Evolutionary conservation across 2,113 vertebrate genomes (phyloP).

Genomic region (Prietella phreatophila): DNA sequence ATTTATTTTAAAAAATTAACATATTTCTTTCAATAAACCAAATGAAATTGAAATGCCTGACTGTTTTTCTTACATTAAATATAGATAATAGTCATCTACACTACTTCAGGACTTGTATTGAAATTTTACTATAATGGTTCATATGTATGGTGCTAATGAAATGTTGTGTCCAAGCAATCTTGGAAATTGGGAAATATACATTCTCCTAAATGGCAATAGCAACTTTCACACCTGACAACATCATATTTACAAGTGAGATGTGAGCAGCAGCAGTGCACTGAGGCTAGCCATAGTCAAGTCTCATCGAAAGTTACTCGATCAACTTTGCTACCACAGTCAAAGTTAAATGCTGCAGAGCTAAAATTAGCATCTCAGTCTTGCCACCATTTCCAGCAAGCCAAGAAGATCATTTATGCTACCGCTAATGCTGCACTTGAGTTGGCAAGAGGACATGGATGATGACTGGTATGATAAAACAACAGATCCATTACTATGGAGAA

Average conservation of each 20-base stretch:
- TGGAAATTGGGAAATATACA: neutral
- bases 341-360: neutral
- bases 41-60: slow-evolving; percentile 58
- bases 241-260: neutral
- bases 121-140: neutral
- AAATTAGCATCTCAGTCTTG: neutral
- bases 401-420: neutral
- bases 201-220: neutral
- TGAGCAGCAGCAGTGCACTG: neutral
- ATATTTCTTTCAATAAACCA: slow-evolving; percentile 78
- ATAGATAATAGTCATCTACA: neutral
- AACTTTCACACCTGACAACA: neutral
- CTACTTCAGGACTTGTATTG: neutral
- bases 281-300: neutral
- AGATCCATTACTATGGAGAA: neutral
- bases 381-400: neutral
- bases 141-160: neutral
- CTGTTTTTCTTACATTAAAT: slow-evolving; percentile 33
- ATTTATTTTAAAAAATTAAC: slow-evolving; percentile 72
- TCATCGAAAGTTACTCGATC: neutral
- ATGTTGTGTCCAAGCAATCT: neutral
- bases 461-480: neutral
- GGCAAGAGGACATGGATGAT: neutral
- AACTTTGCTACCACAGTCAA: neutral
- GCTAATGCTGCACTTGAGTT: neutral